Evolutionary conservation across 2,797 vertebrate species (phyloP).

Genomic region (Hydrolagus colliei): DNA sequence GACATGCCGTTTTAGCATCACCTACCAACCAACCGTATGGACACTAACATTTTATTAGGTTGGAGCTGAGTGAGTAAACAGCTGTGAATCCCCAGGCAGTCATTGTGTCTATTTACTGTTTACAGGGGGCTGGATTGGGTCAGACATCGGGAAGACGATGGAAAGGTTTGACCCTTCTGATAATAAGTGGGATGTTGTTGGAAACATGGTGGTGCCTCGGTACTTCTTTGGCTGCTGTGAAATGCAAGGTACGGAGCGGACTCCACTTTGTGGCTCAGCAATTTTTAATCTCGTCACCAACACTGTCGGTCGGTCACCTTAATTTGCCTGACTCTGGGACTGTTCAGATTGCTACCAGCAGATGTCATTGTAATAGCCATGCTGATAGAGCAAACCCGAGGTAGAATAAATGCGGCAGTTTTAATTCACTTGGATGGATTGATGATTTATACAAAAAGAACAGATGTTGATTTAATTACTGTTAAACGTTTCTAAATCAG

Average conservation of each 20-base stretch:
- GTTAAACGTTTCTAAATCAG: no score
- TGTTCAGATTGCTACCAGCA: background rate
- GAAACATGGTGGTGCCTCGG: constrained; percentile 80
- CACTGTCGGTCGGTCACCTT: background rate
- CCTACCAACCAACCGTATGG: no score
- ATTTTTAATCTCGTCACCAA: background rate
- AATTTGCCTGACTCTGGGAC: background rate
- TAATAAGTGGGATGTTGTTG: constrained; percentile 90
- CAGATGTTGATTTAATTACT: no score
- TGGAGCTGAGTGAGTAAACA: background rate
- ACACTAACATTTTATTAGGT: no score
- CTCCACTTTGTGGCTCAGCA: background rate
- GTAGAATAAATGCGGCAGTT: no score
- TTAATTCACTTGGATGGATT: no score
- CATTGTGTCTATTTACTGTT: constrained; percentile 35
- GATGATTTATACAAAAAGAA: no score
- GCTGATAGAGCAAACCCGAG: no score
- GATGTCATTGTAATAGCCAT: background rate
- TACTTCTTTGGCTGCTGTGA: constrained; percentile 96
- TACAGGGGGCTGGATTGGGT: constrained; percentile 87
- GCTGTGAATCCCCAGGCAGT: background rate
- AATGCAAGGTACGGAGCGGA: constrained; percentile 72
- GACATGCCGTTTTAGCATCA: no score
- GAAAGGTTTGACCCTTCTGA: constrained; percentile 91
- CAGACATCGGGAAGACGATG: constrained; percentile 90